Percentiles rank a stretch among this genome's conserved stretches.
phyloP scores from a whole-genome alignment of 2,888 invertebrate genomes.

The Acleris sparsana region DNA sequence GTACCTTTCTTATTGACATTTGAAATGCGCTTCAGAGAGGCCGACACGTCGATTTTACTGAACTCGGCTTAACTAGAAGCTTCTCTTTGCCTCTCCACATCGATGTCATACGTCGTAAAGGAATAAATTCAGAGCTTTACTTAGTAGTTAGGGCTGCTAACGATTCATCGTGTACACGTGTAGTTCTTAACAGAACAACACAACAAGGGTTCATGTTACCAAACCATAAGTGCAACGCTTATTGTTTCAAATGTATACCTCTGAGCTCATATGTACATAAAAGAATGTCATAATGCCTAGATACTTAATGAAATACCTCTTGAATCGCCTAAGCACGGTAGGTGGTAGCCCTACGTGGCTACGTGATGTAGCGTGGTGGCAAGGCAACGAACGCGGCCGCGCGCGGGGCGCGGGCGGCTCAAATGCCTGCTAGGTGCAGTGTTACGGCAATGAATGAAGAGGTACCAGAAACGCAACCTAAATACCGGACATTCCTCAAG shows the following conservation, averaged over 20 bases:
- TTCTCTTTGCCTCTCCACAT: conserved; percentile 5
- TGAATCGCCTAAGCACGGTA: no score
- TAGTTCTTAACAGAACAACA: no score
- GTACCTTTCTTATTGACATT: conserved; percentile 28
- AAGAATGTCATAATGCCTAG: no score
- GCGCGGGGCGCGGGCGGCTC: conserved; percentile 39
- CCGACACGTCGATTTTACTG: conserved; percentile 6
- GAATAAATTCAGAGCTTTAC: no score
- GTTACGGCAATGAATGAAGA: conserved; percentile 81
- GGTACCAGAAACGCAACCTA: conserved; percentile 81
- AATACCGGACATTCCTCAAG: conserved; percentile 80
- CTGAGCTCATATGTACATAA: no score
- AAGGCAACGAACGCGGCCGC: conserved; percentile 20
- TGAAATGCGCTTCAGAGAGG: conserved; percentile 20
- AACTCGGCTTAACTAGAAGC: conserved; percentile 25
- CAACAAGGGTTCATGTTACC: no score
- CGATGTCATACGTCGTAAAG: no score
- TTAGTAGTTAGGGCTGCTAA: no score
- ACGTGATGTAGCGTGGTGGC: conserved; percentile 8
- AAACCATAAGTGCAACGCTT: no score
- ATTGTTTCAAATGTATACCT: no score
- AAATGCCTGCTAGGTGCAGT: conserved; percentile 68
- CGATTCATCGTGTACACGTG: no score
- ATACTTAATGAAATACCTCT: no score
- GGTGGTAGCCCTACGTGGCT: conserved; percentile 22